Evolutionary conservation across 1,140 invertebrate species (phyloP).

Genomic region (Bombus difficillimus): DNA sequence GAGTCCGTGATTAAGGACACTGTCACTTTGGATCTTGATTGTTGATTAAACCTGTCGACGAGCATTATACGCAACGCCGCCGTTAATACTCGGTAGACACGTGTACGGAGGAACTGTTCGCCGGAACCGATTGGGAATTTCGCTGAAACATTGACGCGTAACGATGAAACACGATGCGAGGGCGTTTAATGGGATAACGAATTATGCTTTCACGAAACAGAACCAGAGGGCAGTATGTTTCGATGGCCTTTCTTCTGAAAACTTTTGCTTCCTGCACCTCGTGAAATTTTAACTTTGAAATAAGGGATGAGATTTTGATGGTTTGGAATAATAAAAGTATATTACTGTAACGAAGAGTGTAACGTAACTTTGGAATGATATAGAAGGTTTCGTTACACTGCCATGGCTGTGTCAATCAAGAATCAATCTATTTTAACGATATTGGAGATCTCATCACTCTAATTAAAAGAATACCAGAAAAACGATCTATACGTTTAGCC

Average conservation of each 20-base stretch:
- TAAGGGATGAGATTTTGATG: too few species aligned
- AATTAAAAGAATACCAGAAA: too few species aligned
- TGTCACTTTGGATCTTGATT: slow-evolving; percentile 51
- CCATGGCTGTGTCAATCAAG: too few species aligned
- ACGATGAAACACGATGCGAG: slow-evolving; percentile 26
- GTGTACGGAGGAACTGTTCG: slow-evolving; percentile 1
- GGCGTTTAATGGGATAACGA: slow-evolving; percentile 1
- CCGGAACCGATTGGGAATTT: slow-evolving; percentile 18
- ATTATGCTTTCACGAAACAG: not conserved
- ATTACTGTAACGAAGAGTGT: too few species aligned
- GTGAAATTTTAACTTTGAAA: too few species aligned
- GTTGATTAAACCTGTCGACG: slow-evolving; percentile 55
- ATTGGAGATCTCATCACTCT: too few species aligned
- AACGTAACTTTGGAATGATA: too few species aligned
- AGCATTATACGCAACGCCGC: slow-evolving; percentile 38
- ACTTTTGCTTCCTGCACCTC: not conserved
- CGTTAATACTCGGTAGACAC: slow-evolving; percentile 5
- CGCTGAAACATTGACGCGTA: slow-evolving; percentile 22
- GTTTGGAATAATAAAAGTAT: too few species aligned
- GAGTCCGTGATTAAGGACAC: slow-evolving; percentile 48
- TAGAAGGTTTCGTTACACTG: too few species aligned
- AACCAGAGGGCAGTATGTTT: too few species aligned
- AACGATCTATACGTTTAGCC: too few species aligned
- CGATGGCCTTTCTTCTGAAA: not conserved
- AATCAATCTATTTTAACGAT: too few species aligned